phyloP scores from a whole-genome alignment of 2,113 vertebrate species.

The Microcebus jonahi region DNA sequence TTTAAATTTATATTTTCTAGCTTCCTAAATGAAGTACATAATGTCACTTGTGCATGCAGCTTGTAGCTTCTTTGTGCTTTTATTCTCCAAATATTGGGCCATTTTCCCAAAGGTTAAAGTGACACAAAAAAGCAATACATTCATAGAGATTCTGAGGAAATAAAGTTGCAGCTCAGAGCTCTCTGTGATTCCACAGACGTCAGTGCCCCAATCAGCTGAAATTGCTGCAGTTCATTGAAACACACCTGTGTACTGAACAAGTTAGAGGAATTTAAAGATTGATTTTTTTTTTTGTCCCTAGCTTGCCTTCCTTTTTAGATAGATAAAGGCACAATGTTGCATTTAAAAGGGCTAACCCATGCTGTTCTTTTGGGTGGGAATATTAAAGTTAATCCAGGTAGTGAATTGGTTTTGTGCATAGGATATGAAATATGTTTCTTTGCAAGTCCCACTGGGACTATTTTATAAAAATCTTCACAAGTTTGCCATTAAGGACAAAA shows the following conservation, averaged over 20 bases:
- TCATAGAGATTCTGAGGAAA: conserved; percentile 79
- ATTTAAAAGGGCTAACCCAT: conserved; percentile 83
- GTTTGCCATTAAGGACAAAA: conserved; percentile 81
- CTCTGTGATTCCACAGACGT: conserved; percentile 79
- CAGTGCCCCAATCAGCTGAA: conserved; percentile 82
- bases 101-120: conserved; percentile 83
- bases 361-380: conserved; percentile 76
- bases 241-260: conserved; percentile 80
- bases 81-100: conserved; percentile 81
- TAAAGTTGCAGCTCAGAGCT: conserved; percentile 80
- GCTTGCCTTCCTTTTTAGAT: conserved; percentile 78
- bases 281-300: conserved; percentile 76
- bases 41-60: conserved; percentile 70
- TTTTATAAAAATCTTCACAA: conserved; percentile 83
- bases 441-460: conserved; percentile 77
- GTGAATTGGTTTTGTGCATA: conserved; percentile 84
- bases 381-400: conserved; percentile 84
- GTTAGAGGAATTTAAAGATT: conserved; percentile 82
- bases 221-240: conserved; percentile 83
- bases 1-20: conserved; percentile 53
- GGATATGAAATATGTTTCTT: conserved; percentile 81
- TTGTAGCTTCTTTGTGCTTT: conserved; percentile 79
- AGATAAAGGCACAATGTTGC: conserved; percentile 73
- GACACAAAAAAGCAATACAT: conserved; percentile 82
- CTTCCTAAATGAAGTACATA: conserved; percentile 69